phyloP scores from a whole-genome alignment of 2,888 invertebrate genomes.

The Nomada goodeniana region DNA sequence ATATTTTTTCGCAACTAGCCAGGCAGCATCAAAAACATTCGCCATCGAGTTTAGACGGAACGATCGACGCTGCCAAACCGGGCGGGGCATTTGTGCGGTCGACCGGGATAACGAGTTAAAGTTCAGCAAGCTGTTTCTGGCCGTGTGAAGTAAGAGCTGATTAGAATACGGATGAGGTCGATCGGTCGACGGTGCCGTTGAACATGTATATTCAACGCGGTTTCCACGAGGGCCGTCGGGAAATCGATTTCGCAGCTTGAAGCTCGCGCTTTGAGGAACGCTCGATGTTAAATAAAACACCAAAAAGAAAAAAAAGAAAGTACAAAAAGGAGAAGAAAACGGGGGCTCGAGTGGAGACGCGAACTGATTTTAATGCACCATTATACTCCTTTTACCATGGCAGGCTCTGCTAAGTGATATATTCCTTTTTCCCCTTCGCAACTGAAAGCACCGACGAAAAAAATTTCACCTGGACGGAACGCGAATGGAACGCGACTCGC shows the following conservation, averaged over 20 bases:
- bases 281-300: constrained; percentile 47
- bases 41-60: constrained; percentile 57
- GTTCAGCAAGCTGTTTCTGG: constrained; percentile 77
- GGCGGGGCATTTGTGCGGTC: constrained; percentile 67
- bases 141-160: constrained; percentile 75
- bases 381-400: constrained; percentile 38
- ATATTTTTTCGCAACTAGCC: constrained; percentile 9
- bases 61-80: constrained; percentile 66
- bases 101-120: constrained; percentile 75
- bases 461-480: not conserved
- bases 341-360: constrained; percentile 3
- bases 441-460: constrained; percentile 15
- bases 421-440: not conserved
- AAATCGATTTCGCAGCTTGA: constrained; percentile 71
- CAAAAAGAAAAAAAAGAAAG: no score
- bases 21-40: constrained; percentile 64
- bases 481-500: not conserved
- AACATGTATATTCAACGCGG: constrained; percentile 74
- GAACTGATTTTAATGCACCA: constrained; percentile 60
- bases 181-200: constrained; percentile 64
- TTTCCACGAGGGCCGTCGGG: constrained; percentile 61
- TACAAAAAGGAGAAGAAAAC: no score
- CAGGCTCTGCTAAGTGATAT: constrained; percentile 13
- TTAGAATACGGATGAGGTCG: constrained; percentile 78
- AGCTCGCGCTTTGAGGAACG: constrained; percentile 48